Evolutionary conservation across 2,113 vertebrate genomes (phyloP).

Genomic region (Laticauda laticaudata): DNA sequence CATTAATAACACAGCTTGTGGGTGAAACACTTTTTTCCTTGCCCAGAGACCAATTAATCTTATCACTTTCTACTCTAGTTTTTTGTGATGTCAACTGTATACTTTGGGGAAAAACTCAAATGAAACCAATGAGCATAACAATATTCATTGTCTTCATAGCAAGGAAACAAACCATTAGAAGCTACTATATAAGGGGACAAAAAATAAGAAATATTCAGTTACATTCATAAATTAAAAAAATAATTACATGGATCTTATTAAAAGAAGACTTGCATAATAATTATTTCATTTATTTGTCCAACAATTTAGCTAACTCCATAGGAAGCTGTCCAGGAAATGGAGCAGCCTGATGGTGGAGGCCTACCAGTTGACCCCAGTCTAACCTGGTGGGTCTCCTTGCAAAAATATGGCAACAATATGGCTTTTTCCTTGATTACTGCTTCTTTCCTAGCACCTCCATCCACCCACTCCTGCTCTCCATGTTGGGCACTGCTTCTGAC

Average conservation of each 20-base stretch:
- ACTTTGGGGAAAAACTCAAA: too few species aligned
- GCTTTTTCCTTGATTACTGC: not conserved
- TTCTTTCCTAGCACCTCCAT: not conserved
- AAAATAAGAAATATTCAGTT: not conserved
- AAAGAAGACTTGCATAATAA: not conserved
- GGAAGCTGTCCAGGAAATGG: not conserved
- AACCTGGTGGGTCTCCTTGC: not conserved
- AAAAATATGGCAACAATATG: not conserved
- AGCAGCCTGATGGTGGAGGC: not conserved
- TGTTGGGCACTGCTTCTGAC: not conserved
- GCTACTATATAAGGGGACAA: not conserved
- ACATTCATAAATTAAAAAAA: not conserved
- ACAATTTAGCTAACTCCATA: not conserved
- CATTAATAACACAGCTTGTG: not conserved
- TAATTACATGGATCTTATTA: not conserved
- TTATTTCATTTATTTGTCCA: not conserved
- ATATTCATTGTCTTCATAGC: too few species aligned
- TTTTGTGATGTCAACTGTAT: not conserved
- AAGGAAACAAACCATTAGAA: not conserved
- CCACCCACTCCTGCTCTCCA: not conserved
- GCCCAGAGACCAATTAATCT: not conserved
- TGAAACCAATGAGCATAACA: too few species aligned
- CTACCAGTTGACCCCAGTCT: not conserved
- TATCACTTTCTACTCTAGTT: not conserved
- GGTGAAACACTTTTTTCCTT: not conserved